Conservation (phyloP, 1,140 invertebrate genomes). For the Drosophila kepulauana region DNA sequence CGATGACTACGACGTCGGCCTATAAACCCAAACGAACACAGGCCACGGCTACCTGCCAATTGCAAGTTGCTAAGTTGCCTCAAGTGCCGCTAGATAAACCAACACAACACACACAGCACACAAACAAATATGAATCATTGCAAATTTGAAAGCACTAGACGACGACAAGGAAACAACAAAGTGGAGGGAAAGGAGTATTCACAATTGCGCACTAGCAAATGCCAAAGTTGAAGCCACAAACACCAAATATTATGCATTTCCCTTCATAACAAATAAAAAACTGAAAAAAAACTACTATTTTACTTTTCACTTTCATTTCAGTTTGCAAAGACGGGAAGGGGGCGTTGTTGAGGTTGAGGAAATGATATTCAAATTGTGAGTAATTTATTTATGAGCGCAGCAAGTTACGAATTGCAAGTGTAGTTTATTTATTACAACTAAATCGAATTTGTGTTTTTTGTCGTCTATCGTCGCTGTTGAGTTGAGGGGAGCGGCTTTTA, state of each 20-base stretch:
- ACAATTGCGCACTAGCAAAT: slow-evolving; percentile 46
- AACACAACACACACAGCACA: slow-evolving; percentile 17
- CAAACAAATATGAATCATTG: slow-evolving; percentile 67
- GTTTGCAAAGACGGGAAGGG: background rate
- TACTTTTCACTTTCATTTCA: slow-evolving; percentile 60
- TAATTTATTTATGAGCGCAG: slow-evolving; percentile 20
- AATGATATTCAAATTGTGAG: slow-evolving; percentile 25
- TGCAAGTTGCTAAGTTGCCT: slow-evolving; percentile 21
- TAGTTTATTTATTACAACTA: slow-evolving; percentile 46
- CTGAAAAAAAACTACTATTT: slow-evolving; percentile 16
- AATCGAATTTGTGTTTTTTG: slow-evolving; percentile 59
- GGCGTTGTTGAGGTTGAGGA: background rate
- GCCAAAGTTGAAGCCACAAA: slow-evolving; percentile 62
- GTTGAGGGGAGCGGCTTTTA: slow-evolving; percentile 16
- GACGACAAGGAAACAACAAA: slow-evolving; percentile 22
- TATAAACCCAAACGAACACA: slow-evolving; percentile 9
- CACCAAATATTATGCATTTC: slow-evolving; percentile 34
- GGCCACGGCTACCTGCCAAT: slow-evolving; percentile 45
- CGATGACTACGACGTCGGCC: background rate
- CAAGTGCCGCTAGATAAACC: slow-evolving; percentile 34
- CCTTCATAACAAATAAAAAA: slow-evolving; percentile 32
- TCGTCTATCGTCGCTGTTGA: background rate
- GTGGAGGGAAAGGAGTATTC: background rate
- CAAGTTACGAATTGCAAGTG: slow-evolving; percentile 9
- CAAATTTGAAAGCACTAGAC: slow-evolving; percentile 33